Evolutionary conservation across 2,888 invertebrate genomes (phyloP), one percentile per base, ranked within the genome.

Genomic region (Orthosia cruda): DNA sequence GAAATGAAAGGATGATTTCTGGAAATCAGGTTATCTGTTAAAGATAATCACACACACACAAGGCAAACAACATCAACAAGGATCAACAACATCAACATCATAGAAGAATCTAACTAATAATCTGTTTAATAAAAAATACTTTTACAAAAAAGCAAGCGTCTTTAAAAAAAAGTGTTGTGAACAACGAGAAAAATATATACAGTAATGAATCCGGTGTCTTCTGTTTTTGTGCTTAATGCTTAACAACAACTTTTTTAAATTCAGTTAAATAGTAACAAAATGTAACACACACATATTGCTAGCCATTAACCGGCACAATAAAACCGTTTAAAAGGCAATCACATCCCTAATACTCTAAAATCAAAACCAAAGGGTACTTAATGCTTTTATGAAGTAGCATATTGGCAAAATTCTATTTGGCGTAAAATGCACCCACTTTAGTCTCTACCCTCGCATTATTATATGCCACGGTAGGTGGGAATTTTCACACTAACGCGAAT

Each of bases 401-500:
- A 85, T 87, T 87, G 79, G 77, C 74, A 63, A 79, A 85, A 87
- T 82, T 85, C 72, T 85, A 82, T 87, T 82, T 71, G 76, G 77
- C 74, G 77, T 87, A 86, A 81, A 86, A 83, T 86, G 86, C 86
- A 87, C 88, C 77, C 88, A 81, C 72, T 79, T 80, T 74, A 70
- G 78, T 66, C 68, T 69, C 63, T 52, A 68, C 81, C 86, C 80
- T 75, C 77, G 85, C 67, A 77, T 83, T 85, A 85, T 85, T 83
- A 82, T 83, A 61, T 57, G 49, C 67, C 76, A 55, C 64, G 72
- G 71, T 72, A 74, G 81, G 78, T 71, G 88, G 85, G 50, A 83
- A 85, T 81, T 85, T 80, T 85, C 74, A 71, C 86, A 83, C 86
- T 86, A 86, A 86, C 86, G 86, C 77, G 86, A 85, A 87, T 86